phyloP scores from a whole-genome alignment of 2,888 invertebrate genomes.

The Hybos culiciformis region DNA sequence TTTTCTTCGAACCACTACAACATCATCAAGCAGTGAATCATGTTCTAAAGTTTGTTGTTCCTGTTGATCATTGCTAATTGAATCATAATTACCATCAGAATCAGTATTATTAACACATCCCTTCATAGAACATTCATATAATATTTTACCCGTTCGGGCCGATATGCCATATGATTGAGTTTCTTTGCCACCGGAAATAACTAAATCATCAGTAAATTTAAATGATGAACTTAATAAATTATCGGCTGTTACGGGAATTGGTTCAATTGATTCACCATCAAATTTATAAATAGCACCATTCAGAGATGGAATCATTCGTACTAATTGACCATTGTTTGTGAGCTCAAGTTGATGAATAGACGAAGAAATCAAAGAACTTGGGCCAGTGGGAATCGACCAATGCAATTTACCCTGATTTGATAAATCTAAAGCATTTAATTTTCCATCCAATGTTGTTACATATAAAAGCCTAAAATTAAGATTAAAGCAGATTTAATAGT shows the following conservation, averaged over 20 bases:
- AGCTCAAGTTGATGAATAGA: slow-evolving; percentile 79
- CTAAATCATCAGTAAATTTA: slow-evolving; percentile 70
- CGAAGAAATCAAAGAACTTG: slow-evolving; percentile 67
- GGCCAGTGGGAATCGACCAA: slow-evolving; percentile 70
- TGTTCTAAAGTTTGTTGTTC: slow-evolving; percentile 17
- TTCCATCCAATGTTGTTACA: slow-evolving; percentile 85
- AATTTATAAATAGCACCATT: slow-evolving; percentile 85
- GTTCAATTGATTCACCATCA: slow-evolving; percentile 76
- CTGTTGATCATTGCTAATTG: slow-evolving; percentile 7
- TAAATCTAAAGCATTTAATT: slow-evolving; percentile 66
- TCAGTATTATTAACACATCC: slow-evolving; percentile 60
- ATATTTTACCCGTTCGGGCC: slow-evolving; percentile 49
- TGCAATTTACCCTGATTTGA: slow-evolving; percentile 48
- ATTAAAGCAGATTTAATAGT: neutral
- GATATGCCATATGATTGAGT: slow-evolving; percentile 77
- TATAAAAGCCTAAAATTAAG: slow-evolving; percentile 51
- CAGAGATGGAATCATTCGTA: slow-evolving; percentile 83
- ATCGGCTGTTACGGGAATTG: slow-evolving; percentile 76
- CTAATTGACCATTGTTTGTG: slow-evolving; percentile 70
- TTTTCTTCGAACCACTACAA: slow-evolving; percentile 66
- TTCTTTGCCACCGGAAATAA: slow-evolving; percentile 81
- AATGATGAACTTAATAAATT: slow-evolving; percentile 75
- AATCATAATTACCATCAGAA: slow-evolving; percentile 25
- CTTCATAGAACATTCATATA: slow-evolving; percentile 64
- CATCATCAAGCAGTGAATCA: slow-evolving; percentile 35